Base-by-base conservation (phyloP, 1,140 invertebrate genomes). In the Mercenaria mercenaria region DNA sequence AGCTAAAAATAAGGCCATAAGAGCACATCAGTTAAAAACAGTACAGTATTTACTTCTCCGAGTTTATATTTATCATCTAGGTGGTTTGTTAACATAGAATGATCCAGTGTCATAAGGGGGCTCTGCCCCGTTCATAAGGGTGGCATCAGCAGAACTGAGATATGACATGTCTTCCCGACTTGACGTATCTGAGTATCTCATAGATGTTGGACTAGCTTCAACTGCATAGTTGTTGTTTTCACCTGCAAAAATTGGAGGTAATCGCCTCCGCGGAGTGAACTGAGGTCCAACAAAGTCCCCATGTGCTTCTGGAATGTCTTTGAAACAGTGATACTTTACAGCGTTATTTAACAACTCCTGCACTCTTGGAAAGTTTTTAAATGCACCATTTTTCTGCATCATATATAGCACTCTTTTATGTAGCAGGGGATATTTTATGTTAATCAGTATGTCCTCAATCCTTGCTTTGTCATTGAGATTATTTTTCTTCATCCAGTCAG, bases 401-500 rank as follows among this genome's bases (percentile, higher is more conserved):
- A 95, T 94, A 83, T 95, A 95, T 23, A 95, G 90, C 47, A 95
- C 93, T 84, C 93, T 87, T 69, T 93, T 88, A 80, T 94, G 92
- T 23, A 95, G 92, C 15, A 94, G 86, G 1, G 94, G 94, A 90
- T 95, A 95, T 39, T 94, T 92, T 85, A 95, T 95, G 72, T 94
- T 94, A 32, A 94, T 91, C 52, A 95, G 89, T 59, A 95, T 94
- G 59, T 94, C 93, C 90, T 95, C 93, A 72, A 95, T 95, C 67
- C 93, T 91, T 37, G 91, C 91, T 88, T 95, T 94, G 81, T 94
- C 94, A 81, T 93, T 93, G 15, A 95, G 86, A 32, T 93, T 92
- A 86, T 94, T 95, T 56, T 91, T 91, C 90, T 95, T 95, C 94
- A 95, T 95, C 94, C 93, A 95, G 72, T 94, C 94, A 4, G 94